Conservation (phyloP, 2,113 vertebrate species). For the Thinocorus orbignyianus region DNA sequence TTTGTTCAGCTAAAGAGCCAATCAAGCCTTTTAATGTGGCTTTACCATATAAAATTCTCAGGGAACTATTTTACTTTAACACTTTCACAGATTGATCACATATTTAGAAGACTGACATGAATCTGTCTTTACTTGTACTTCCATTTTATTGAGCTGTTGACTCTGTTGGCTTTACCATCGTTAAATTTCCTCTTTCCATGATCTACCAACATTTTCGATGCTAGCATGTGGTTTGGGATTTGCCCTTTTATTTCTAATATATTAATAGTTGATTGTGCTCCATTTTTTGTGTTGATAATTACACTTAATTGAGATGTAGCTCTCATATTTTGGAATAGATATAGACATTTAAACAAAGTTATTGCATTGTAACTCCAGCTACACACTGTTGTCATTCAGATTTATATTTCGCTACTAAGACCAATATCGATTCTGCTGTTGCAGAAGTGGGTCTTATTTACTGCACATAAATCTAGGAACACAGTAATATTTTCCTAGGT, state of each 20-base stretch:
- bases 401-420: neutral
- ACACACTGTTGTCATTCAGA: neutral
- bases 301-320: neutral
- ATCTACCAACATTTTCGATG: neutral
- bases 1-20: neutral
- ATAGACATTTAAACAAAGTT: neutral
- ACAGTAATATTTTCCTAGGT: neutral
- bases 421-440: neutral
- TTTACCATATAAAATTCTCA: neutral
- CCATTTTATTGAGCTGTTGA: neutral
- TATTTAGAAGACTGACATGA: neutral
- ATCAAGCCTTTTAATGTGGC: neutral
- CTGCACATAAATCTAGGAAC: neutral
- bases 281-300: neutral
- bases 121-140: neutral
- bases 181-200: neutral
- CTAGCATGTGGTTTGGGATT: neutral
- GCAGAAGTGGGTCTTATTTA: neutral
- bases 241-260: neutral
- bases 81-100: neutral
- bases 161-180: neutral
- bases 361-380: neutral
- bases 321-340: neutral
- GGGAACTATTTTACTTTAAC: neutral
- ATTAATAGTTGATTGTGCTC: neutral